Percentiles rank a stretch among this genome's conserved stretches.
phyloP scores from a whole-genome alignment of 2,113 vertebrate species.

The Cyanoderma ruficeps region DNA sequence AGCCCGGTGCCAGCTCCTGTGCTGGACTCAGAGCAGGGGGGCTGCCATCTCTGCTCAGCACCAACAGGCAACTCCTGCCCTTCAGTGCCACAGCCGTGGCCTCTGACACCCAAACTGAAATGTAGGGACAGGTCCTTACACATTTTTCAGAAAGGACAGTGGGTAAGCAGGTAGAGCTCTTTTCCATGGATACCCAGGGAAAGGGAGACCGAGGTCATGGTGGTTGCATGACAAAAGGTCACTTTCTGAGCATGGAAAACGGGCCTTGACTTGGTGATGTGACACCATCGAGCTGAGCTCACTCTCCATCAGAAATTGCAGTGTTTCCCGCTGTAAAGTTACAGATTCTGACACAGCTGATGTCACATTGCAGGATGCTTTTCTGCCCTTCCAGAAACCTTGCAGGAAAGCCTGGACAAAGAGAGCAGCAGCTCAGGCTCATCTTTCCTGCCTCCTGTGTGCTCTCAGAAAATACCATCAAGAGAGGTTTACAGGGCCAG shows the following conservation, averaged over 20 bases:
- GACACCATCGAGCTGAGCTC: not conserved
- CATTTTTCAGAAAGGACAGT: not conserved
- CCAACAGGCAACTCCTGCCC: too few species aligned
- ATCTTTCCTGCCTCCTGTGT: not conserved
- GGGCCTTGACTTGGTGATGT: not conserved
- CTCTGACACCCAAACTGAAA: not conserved
- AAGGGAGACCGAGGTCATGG: not conserved
- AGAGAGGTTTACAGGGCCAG: not conserved
- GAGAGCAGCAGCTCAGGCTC: not conserved
- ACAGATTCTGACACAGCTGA: not conserved
- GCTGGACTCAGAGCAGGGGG: not conserved
- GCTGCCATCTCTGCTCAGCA: not conserved
- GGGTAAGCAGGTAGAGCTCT: not conserved
- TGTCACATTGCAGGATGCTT: not conserved
- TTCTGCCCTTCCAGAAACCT: not conserved
- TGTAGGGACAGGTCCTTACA: not conserved
- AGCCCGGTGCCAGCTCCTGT: not conserved
- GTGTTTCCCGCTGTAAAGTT: not conserved
- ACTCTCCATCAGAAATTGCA: not conserved
- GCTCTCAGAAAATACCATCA: not conserved
- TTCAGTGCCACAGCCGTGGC: not conserved
- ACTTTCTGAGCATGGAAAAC: not conserved
- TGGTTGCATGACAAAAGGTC: not conserved
- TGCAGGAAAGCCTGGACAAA: not conserved
- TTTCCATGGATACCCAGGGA: rapidly evolving